These are phyloP conservation scores for Catostomus latipinnis DNA, from an alignment of 2,797 vertebrate genomes.

Conservation along the genomic window DNA sequence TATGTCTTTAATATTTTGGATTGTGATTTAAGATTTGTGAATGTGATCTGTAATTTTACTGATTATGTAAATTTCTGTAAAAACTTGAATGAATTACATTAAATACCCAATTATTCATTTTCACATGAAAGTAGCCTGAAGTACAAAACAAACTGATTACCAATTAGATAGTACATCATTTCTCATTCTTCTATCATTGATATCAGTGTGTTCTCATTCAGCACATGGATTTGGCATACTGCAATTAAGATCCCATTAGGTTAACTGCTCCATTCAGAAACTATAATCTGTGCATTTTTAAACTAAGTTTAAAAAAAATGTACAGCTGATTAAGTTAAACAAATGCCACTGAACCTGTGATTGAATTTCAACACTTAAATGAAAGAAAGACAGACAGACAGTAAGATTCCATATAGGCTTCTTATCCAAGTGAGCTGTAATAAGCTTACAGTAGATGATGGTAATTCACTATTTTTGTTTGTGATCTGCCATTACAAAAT, in stretches of 20 bases:
- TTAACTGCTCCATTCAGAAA: conserved; percentile 52
- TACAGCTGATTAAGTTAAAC: no score
- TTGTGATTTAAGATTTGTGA: no score
- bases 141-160: conserved; percentile 60
- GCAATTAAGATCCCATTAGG: conserved; percentile 54
- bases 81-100: conserved; percentile 49
- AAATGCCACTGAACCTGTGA: no score
- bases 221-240: conserved; percentile 44
- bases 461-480: no score
- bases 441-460: no score
- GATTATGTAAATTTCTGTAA: conserved; percentile 52
- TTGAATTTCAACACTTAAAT: no score
- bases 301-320: no score
- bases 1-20: background rate
- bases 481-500: no score
- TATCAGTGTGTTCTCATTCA: conserved; percentile 55
- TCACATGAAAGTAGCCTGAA: conserved; percentile 42
- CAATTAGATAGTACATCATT: conserved; percentile 56
- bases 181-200: conserved; percentile 57
- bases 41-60: conserved; percentile 48
- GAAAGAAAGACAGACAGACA: background rate
- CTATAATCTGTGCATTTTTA: no score
- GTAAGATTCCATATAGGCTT: no score
- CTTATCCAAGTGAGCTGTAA: no score
- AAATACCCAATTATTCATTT: conserved; percentile 52